A percentile compares a stretch with the other conserved stretches of the same genome.
These are phyloP conservation scores for Merluccius polli DNA, from an alignment of 2,797 vertebrate species.

Conservation along the genomic window DNA sequence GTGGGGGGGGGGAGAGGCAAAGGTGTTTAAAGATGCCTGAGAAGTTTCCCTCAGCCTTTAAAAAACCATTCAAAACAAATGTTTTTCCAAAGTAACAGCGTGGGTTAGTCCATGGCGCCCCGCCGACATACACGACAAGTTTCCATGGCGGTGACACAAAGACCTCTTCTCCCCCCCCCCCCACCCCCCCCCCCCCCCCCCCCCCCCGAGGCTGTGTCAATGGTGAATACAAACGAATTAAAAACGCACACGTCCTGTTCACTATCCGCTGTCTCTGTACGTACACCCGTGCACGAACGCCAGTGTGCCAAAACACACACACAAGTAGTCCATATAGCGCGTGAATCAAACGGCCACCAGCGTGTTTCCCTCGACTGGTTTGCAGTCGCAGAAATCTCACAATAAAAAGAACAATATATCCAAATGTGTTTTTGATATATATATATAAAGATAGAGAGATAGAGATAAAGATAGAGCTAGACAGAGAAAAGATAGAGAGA, in stretches of 20 bases:
- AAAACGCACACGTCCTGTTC: too few relatives aligned
- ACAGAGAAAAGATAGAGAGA: too few relatives aligned
- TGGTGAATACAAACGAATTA: neutral
- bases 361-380: neutral
- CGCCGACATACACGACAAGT: neutral
- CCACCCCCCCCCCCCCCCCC: too few relatives aligned
- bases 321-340: neutral
- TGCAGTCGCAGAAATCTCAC: conserved; percentile 35
- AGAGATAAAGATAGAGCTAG: too few relatives aligned
- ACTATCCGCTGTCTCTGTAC: neutral
- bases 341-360: neutral
- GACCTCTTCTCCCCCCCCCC: neutral
- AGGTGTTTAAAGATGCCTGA: neutral
- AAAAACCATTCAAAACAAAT: neutral
- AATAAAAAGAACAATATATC: conserved; percentile 52
- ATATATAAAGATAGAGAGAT: neutral
- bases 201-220: too few relatives aligned
- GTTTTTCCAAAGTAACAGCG: neutral
- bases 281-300: neutral
- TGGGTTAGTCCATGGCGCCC: neutral
- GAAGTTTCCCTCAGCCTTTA: neutral
- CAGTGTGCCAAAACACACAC: neutral
- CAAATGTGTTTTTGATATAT: conserved; percentile 54
- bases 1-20: neutral
- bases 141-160: neutral